Evolutionary conservation across 2,797 vertebrate species (phyloP).

Genomic region (Eutrigla gurnardus): DNA sequence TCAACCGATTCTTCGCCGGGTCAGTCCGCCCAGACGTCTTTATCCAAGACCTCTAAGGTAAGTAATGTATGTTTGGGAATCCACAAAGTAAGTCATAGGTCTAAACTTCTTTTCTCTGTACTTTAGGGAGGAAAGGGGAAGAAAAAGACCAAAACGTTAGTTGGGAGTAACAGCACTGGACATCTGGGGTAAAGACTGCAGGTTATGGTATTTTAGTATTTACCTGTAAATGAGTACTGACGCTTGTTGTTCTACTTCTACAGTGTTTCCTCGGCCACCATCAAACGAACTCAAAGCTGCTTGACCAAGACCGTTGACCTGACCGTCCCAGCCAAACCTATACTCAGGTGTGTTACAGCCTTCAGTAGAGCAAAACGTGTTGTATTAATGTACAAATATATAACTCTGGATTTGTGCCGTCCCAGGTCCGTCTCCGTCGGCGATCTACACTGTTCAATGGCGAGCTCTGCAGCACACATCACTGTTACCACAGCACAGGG

Average conservation of each 20-base stretch:
- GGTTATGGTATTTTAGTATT: not conserved
- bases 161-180: constrained; percentile 73
- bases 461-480: constrained; percentile 67
- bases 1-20: constrained; percentile 8
- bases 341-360: constrained; percentile 64
- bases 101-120: not conserved
- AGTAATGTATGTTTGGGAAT: too few relatives aligned
- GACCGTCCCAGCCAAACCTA: not conserved
- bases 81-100: too few relatives aligned
- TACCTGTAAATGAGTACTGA: not conserved
- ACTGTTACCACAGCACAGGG: constrained; percentile 88
- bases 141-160: constrained; percentile 32
- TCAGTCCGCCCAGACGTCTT: constrained; percentile 27
- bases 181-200: constrained; percentile 55
- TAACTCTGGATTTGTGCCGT: not conserved
- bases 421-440: constrained; percentile 67
- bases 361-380: not conserved
- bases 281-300: constrained; percentile 57
- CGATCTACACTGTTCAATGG: constrained; percentile 62
- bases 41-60: constrained; percentile 57
- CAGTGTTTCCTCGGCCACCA: constrained; percentile 21
- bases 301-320: constrained; percentile 52
- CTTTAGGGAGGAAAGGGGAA: constrained; percentile 53
- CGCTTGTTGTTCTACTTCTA: not conserved
- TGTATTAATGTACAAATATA: not conserved